Evolutionary conservation across 2,888 invertebrate species (phyloP), one percentile per base, ranked within the genome.

Genomic region (Microctonus brassicae): DNA sequence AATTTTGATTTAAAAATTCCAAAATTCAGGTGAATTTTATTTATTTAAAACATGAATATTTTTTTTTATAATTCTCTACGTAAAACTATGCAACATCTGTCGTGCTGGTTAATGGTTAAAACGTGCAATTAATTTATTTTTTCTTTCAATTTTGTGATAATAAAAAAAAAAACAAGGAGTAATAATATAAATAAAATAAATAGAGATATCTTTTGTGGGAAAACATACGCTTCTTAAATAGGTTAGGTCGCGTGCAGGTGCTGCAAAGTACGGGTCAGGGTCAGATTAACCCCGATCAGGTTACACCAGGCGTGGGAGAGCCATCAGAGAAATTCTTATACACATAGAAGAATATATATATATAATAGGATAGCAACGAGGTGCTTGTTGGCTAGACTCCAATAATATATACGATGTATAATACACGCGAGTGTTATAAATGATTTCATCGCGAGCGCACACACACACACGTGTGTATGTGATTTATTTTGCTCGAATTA

Each of bases 241-340:
- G 63, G 62, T 72, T 75, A 63, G 66, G 73, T 73, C 73, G 70
- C 72, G 73, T 61, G 72, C 70, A 68, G 74, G 70, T 69, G 76
- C 75, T 73, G 76, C 66, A 63, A 61, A 73, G 69, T 78, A 79
- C 83, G 81, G 87, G 86, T 87, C 86, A 87, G 84, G 85, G 86
- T 83, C 85, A 82, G 83, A 86, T 87, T 86, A 86, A 87, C 85
- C 86, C 84, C 83, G 86, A 86, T 85, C 86, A 83, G 81, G 84
- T 87, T 86, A 85, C 86, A 83, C 80, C 80, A 76, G 82, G 86
- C 86, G 87, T 86, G 86, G 86, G 87, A 87, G 87, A 86, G 83
- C 79, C n/a, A 83, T 78, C 80, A 53, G 61, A 53, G 55, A 82
- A 79, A 83, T 80, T 74, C 78, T 75, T 69, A n/a, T n/a, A n/a